Evolutionary conservation across 2,113 vertebrate species (phyloP).

Genomic region (Vidua macroura): DNA sequence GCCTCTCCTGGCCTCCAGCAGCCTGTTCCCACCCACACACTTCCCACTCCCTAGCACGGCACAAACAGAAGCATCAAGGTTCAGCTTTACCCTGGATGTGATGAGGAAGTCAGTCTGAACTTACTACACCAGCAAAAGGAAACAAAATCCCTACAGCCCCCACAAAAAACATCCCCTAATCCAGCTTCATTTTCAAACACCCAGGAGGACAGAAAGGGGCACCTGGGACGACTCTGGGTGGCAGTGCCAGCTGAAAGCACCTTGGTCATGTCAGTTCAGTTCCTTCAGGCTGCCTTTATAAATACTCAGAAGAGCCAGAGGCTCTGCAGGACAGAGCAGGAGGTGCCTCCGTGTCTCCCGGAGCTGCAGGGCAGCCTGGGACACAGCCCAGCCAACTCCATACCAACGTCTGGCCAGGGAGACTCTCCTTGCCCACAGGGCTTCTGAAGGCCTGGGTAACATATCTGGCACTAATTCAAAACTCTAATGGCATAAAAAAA

Average conservation of each 20-base stretch:
- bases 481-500: not conserved
- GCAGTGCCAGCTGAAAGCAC: not conserved
- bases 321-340: not conserved
- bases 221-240: not conserved
- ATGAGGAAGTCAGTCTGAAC: not conserved
- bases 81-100: not conserved
- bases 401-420: fast-evolving
- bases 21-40: not conserved
- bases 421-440: not conserved
- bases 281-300: not conserved
- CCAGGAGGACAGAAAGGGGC: not conserved
- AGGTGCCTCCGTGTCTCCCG: not conserved
- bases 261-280: not conserved
- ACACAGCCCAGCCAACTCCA: not conserved
- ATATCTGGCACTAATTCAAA: not conserved
- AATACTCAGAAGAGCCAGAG: not conserved
- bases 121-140: not conserved
- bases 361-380: not conserved
- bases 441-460: not conserved
- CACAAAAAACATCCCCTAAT: not conserved
- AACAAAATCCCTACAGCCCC: fast-evolving
- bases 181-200: not conserved
- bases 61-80: not conserved
- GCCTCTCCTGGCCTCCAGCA: not conserved
- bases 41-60: not conserved